Percentiles rank a stretch among this genome's conserved stretches.
Conservation (phyloP, 2,888 invertebrate genomes). For the Hypselothyrea guttata region DNA sequence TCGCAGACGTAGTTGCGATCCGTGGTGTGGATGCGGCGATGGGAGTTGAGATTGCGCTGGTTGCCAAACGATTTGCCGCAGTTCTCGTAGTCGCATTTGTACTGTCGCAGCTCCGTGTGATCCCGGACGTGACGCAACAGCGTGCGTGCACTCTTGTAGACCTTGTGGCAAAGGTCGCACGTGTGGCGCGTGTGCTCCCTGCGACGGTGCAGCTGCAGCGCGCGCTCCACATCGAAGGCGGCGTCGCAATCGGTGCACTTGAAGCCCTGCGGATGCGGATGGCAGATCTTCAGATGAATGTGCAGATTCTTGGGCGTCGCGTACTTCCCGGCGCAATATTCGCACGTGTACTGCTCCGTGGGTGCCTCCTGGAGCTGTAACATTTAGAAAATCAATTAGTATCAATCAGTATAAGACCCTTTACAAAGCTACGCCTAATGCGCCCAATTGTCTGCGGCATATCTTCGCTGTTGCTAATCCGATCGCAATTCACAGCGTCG, state of each 20-base stretch:
- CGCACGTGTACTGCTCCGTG: conserved; percentile 47
- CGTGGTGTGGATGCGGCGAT: conserved; percentile 68
- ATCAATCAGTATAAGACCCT: too few species aligned
- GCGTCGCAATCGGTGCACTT: conserved; percentile 62
- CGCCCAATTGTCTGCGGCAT: too few species aligned
- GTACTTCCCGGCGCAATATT: conserved; percentile 52
- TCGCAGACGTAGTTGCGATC: conserved; percentile 76
- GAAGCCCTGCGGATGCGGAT: conserved; percentile 61
- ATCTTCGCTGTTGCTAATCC: too few species aligned
- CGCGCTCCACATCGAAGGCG: conserved; percentile 57
- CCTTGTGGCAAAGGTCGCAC: conserved; percentile 64
- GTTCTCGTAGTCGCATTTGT: conserved; percentile 61
- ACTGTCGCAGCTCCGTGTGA: conserved; percentile 65
- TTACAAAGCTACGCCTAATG: too few species aligned
- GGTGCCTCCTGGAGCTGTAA: conserved; percentile 36
- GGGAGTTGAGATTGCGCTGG: conserved; percentile 62
- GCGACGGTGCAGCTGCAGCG: conserved; percentile 53
- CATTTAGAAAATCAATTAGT: neutral
- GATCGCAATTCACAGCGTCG: too few species aligned
- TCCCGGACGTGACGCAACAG: conserved; percentile 63
- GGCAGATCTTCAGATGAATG: conserved; percentile 57
- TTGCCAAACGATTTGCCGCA: conserved; percentile 75
- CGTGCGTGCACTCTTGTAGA: conserved; percentile 66
- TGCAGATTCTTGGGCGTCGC: conserved; percentile 60
- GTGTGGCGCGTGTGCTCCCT: conserved; percentile 60